phyloP scores from a whole-genome alignment of 2,797 vertebrate species.

The Tadarida brasiliensis region DNA sequence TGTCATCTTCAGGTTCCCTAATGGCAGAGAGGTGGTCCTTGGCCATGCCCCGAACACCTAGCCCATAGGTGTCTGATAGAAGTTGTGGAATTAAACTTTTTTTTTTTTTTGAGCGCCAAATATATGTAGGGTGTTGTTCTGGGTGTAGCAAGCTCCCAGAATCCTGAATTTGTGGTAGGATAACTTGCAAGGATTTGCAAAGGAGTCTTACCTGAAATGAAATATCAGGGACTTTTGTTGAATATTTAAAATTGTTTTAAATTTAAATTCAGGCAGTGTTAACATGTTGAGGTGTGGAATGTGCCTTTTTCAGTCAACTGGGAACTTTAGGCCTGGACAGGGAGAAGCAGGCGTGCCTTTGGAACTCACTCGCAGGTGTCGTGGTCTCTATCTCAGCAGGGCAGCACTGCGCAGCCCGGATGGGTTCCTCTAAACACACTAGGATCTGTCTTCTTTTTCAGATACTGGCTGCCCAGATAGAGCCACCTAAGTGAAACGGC shows the following conservation, averaged over 20 bases:
- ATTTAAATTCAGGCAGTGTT: not conserved
- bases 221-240: conserved; percentile 73
- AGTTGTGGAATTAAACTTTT: not conserved
- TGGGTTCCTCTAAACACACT: not conserved
- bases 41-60: not conserved
- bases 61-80: not conserved
- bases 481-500: not conserved
- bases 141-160: not conserved
- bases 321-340: not conserved
- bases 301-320: conserved; percentile 61
- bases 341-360: not conserved
- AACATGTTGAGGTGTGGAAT: not conserved
- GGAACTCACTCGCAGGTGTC: not conserved
- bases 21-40: not conserved
- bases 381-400: not conserved
- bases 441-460: not conserved
- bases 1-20: not conserved
- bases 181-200: conserved; percentile 27
- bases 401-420: not conserved
- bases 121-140: not conserved
- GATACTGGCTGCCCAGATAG: not conserved
- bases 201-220: conserved; percentile 47
- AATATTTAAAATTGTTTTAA: conserved; percentile 45
- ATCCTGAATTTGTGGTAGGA: not conserved
- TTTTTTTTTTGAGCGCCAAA: not conserved